Evolutionary conservation across 2,888 invertebrate species (phyloP).

Genomic region (Himalopsyche tibetana): DNA sequence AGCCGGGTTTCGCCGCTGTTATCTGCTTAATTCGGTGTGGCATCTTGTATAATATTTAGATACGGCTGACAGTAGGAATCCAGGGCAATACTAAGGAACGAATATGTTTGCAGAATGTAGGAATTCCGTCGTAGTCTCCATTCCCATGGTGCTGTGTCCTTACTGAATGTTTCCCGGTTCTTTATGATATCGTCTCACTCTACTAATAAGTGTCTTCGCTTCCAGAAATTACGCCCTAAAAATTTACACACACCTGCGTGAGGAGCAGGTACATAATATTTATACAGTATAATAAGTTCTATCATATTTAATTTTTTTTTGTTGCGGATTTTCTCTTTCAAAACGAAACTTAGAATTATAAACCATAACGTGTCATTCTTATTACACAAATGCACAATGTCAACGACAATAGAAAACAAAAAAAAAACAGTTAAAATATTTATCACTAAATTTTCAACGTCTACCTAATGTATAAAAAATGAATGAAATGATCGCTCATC

Average conservation of each 20-base stretch:
- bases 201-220: conserved; percentile 13
- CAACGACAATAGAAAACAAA: not conserved
- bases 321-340: not conserved
- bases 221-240: not conserved
- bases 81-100: not conserved
- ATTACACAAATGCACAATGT: not conserved
- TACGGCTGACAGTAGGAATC: conserved; percentile 13
- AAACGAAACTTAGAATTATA: not conserved
- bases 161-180: not conserved
- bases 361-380: not conserved
- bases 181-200: conserved; percentile 17
- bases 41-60: conserved; percentile 13
- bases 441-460: not conserved
- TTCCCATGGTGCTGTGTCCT: not conserved
- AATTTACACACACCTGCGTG: not conserved
- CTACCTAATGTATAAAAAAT: no score
- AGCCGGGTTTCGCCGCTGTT: not conserved
- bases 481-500: no score
- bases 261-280: not conserved
- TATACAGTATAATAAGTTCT: no score
- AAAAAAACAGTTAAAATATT: not conserved
- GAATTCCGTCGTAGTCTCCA: conserved; percentile 10
- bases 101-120: conserved; percentile 28
- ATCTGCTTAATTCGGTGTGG: conserved; percentile 24
- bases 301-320: no score